phyloP scores from a whole-genome alignment of 2,113 vertebrate genomes.

The Phocoena sinus region DNA sequence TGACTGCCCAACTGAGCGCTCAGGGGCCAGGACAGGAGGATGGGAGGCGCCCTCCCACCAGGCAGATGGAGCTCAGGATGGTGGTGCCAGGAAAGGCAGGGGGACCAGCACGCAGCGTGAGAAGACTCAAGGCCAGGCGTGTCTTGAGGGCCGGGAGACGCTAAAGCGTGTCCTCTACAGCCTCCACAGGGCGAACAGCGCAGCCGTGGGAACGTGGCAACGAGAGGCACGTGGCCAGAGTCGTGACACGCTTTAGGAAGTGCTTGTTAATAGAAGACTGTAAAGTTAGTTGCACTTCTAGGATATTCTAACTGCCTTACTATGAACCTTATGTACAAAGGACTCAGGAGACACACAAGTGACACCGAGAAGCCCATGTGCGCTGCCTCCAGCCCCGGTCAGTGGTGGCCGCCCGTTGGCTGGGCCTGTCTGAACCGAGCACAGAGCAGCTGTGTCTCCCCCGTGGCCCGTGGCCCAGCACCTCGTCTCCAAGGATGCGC shows the following conservation, averaged over 20 bases:
- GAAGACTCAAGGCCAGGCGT: not conserved
- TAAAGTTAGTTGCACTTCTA: not conserved
- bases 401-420: not conserved
- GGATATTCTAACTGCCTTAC: not conserved
- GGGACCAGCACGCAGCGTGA: fast-evolving
- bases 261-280: not conserved
- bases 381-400: fast-evolving
- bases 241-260: not conserved
- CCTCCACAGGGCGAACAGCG: fast-evolving
- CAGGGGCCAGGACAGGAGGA: not conserved
- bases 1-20: not conserved
- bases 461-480: fast-evolving
- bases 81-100: not conserved
- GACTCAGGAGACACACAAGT: not conserved
- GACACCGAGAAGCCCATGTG: not conserved
- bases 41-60: not conserved
- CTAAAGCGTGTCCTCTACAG: fast-evolving
- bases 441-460: not conserved
- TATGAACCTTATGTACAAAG: not conserved
- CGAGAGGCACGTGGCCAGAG: not conserved
- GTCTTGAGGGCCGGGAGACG: fast-evolving
- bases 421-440: not conserved
- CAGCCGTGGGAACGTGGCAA: too few relatives aligned
- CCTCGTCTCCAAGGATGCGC: fast-evolving
- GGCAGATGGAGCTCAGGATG: not conserved